Evolutionary conservation across 1,140 invertebrate genomes (phyloP).

Genomic region (Schlechtendalia chinensis): DNA sequence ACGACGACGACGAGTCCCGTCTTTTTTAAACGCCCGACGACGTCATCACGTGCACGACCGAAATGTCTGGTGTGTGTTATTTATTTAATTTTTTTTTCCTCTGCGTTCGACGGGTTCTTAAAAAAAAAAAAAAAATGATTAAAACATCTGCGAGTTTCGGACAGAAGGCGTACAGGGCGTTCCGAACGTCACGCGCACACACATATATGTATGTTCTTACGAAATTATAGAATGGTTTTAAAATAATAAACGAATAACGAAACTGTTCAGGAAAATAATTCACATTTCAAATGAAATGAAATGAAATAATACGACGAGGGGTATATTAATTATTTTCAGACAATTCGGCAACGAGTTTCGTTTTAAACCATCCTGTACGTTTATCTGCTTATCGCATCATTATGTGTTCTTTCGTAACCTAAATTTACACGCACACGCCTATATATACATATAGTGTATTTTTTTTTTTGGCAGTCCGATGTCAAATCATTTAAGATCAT

Average conservation of each 20-base stretch:
- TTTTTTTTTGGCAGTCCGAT: constrained; percentile 23
- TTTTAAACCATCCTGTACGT: constrained; percentile 17
- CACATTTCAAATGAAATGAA: too few relatives aligned
- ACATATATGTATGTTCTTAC: too few relatives aligned
- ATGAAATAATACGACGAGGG: too few relatives aligned
- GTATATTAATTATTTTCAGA: too few relatives aligned
- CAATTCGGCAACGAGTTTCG: too few relatives aligned
- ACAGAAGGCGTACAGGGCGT: constrained; percentile 18
- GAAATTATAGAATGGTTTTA: too few relatives aligned
- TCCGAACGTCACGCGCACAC: too few relatives aligned
- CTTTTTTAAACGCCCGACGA: constrained; percentile 4
- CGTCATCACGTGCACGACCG: background rate
- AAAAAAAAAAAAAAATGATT: constrained; percentile 36
- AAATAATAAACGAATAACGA: too few relatives aligned
- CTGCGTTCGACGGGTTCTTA: constrained; percentile 1
- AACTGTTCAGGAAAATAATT: too few relatives aligned
- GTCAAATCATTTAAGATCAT: constrained; percentile 20
- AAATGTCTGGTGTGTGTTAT: constrained; percentile 11
- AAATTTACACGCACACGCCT: too few relatives aligned
- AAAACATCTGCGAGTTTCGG: constrained; percentile 28
- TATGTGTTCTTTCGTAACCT: background rate
- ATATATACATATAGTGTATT: background rate
- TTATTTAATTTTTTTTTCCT: background rate
- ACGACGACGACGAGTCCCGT: too few relatives aligned
- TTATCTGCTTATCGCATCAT: constrained; percentile 13